Conservation (phyloP, 2,113 vertebrate species). For the Alaudala cheleensis region DNA sequence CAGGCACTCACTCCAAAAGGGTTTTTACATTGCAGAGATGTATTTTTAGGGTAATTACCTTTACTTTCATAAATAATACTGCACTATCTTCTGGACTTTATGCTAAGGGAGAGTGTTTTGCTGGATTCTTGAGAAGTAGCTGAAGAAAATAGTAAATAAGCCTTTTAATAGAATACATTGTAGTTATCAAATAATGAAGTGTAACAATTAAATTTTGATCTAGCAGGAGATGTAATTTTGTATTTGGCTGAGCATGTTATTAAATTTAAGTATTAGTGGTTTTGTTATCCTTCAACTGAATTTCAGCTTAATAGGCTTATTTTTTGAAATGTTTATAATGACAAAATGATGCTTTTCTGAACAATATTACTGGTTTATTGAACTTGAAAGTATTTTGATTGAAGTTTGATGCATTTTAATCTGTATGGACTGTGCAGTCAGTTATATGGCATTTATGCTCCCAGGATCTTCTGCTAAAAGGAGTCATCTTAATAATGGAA, state of each 20-base stretch:
- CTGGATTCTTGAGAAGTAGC: not conserved
- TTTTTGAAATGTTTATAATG: constrained; percentile 4
- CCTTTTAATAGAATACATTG: not conserved
- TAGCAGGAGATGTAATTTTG: constrained; percentile 53
- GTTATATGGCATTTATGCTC: not conserved
- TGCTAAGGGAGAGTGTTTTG: not conserved
- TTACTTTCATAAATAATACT: not conserved
- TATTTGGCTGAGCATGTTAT: constrained; percentile 49
- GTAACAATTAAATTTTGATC: constrained; percentile 48
- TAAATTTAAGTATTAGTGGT: constrained; percentile 32
- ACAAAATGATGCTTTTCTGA: not conserved
- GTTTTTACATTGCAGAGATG: not conserved
- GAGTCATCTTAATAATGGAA: not conserved
- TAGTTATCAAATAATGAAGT: constrained; percentile 50
- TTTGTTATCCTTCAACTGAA: constrained; percentile 22
- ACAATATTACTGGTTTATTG: not conserved
- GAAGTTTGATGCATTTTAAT: not conserved
- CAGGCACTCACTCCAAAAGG: not conserved
- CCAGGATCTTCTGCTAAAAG: not conserved
- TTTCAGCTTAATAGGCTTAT: constrained; percentile 32
- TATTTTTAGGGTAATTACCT: not conserved
- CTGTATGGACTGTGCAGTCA: not conserved
- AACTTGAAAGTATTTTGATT: not conserved
- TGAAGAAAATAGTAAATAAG: constrained; percentile 27
- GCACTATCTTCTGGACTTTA: not conserved